Base-by-base conservation (phyloP, 2,888 invertebrate genomes). In the Apamea sordens region DNA sequence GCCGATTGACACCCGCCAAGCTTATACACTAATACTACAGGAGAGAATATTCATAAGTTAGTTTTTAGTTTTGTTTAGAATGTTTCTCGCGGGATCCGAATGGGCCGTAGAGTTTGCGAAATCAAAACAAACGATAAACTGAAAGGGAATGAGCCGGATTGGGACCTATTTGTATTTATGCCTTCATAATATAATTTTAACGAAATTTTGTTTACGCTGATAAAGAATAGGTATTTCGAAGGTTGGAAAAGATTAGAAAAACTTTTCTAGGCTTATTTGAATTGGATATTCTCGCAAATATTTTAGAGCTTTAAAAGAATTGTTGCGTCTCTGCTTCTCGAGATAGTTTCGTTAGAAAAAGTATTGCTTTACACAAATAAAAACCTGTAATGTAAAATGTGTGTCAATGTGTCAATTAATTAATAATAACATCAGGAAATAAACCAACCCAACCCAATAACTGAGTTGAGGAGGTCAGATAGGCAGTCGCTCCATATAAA, bases 31-130 rank as follows among this genome's bases (percentile, higher is more conserved):
- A 91, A 86, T 90, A 92, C 89, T 90, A 91, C 89, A 90, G 88
- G 87, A 91, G 92, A 88, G 93, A 94, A 95, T 95, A 95, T 95
- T 95, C 94, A 94, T 94, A 96, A 96, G 95, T 95, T 94, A 94
- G 92, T 95, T 95, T 94, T 93, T 94, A 95, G 94, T 95, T 95
- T 95, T 94, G 93, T 94, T 94, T 94, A 93, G 88, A 92, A 95
- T 95, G 92, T 91, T 91, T 79, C 94, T 92, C 91, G 76, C 65
- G 92, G 90, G 91, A 90, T 75, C 80, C 77, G 76, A 80, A 82
- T 71, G 85, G 88, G 87, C 76, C 80, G 77, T 80, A 64, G 85
- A 87, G 89, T 89, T 90, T 84, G 73, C 69, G 83, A 90, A 93
- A 93, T 91, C 92, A 91, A 90, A 91, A 91, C 88, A 90, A 89